Base-by-base conservation (phyloP, 2,888 invertebrate species). In the Shargacucullia verbasci region DNA sequence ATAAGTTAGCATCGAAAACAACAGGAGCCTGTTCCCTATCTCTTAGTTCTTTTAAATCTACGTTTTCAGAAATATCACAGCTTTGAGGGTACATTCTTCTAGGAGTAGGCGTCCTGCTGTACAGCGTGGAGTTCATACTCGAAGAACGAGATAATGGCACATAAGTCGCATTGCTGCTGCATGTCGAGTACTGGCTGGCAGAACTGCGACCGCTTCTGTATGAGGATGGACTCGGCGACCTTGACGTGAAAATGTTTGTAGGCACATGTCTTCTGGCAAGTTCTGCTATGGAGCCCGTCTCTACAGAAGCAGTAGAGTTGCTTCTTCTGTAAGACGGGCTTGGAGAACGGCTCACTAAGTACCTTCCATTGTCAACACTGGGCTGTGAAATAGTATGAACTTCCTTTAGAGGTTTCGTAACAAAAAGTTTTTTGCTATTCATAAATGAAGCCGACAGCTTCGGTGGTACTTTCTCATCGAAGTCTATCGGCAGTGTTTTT, bases 1-100 rank as follows among this genome's bases (percentile, higher is more conserved):
- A 97, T 34, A 97, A 88, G 84, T 97, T 97, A 0, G 97, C 97
- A 79, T 97, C 97, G 72, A 97, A 97, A 0, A 97, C 96, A 1
- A 97, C 97, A 0, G 97, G 96, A 0, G 97, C 96, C 57, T 96
- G 96, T 79, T 97, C 97, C 81, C 96, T 95, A 2, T 94, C 91
- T 39, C 94, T 94, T 38, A 96, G 82, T 79, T 97, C 96, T 58
- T 95, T 94, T 8, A 95, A 83, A 76, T 96, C 93, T 48, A 95
- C 80, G 37, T 86, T 84, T 66, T 94, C 88, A 9, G 91, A 91
- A 9, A 77, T 83, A 13, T 92, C 90, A 68, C 94, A 94, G 5
- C 87, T 87, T 81, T 97, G 96, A 0, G 97, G 97, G 73, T 95
- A 97, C 71, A 95, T 91, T 74, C 97, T 94, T 66, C 97, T 92